Conservation (phyloP, 2,113 vertebrate species). For the Larimichthys polyactis region DNA sequence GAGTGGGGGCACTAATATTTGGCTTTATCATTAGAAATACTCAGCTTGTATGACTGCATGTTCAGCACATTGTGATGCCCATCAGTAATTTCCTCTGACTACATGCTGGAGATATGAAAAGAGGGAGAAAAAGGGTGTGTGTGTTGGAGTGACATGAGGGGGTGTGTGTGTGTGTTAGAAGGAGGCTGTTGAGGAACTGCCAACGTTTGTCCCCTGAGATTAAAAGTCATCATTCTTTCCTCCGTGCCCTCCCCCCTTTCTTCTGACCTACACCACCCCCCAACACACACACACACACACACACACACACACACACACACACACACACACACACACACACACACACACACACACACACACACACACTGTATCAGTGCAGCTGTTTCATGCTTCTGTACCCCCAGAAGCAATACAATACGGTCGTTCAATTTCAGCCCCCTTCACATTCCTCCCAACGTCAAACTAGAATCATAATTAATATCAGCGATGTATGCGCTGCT, state of each 20-base stretch:
- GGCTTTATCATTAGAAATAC: background rate
- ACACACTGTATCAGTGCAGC: background rate
- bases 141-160: background rate
- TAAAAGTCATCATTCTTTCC: conserved; percentile 53
- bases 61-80: conserved; percentile 2
- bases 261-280: conserved; percentile 33
- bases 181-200: conserved; percentile 25
- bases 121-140: background rate
- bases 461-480: conserved; percentile 61
- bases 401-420: conserved; percentile 9
- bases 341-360: background rate
- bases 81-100: conserved; percentile 47
- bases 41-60: background rate
- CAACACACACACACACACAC: background rate
- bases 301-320: background rate
- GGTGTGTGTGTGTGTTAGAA: background rate
- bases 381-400: conserved; percentile 23
- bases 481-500: conserved; percentile 52
- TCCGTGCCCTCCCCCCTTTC: conserved; percentile 10
- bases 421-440: conserved; percentile 16
- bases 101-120: conserved; percentile 18
- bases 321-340: conserved; percentile 28
- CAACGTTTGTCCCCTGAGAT: conserved; percentile 50
- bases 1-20: conserved; percentile 1
- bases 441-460: conserved; percentile 1